These are phyloP conservation scores for Acutogordius australiensis DNA, from an alignment of 2,888 invertebrate species.

Conservation along the genomic window DNA sequence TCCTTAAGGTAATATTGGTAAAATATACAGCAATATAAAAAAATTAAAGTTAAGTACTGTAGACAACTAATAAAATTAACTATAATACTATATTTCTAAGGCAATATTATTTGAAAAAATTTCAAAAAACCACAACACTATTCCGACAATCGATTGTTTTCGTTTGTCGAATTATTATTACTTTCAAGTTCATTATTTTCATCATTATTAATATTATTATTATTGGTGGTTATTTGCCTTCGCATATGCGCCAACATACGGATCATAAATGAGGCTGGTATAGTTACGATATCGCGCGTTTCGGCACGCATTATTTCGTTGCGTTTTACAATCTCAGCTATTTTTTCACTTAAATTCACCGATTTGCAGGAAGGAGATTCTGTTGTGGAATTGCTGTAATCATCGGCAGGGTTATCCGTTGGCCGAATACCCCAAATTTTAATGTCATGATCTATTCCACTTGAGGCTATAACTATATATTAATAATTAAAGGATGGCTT, in stretches of 20 bases:
- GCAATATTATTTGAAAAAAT: background rate
- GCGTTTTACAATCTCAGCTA: conserved; percentile 36
- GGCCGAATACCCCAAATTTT: conserved; percentile 42
- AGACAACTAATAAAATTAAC: background rate
- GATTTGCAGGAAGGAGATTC: no score
- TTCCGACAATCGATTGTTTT: no score
- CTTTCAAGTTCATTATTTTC: no score
- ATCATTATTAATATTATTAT: no score
- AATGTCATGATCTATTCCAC: conserved; percentile 59
- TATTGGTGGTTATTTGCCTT: background rate
- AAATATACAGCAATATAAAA: no score
- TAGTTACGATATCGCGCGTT: conserved; percentile 53
- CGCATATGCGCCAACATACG: conserved; percentile 24
- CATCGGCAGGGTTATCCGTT: conserved; percentile 27
- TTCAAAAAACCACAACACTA: no score
- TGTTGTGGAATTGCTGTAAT: background rate
- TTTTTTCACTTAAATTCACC: background rate
- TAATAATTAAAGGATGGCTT: no score
- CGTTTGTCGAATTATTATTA: no score
- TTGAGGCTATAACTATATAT: conserved; percentile 42
- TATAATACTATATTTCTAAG: background rate
- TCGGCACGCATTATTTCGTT: conserved; percentile 56
- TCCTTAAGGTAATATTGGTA: background rate
- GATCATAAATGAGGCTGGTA: conserved; percentile 57
- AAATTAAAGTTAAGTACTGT: background rate